Conservation (phyloP, 2,797 vertebrate genomes). For the Lutjanus campechanus region DNA sequence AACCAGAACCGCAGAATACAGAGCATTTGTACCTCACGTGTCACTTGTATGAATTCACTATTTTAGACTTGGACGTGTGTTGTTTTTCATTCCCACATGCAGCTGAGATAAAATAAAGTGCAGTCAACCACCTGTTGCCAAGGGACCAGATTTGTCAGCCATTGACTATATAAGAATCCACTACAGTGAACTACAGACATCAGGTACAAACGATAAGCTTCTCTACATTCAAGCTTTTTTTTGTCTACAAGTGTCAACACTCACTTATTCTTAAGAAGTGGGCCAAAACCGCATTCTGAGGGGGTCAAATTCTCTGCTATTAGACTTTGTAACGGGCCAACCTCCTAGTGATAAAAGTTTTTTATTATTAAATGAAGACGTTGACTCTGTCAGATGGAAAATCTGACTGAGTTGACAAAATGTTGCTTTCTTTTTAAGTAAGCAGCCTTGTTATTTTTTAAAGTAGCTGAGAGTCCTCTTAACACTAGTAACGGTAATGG, state of each 20-base stretch:
- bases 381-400: no score
- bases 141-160: neutral
- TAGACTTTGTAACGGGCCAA: no score
- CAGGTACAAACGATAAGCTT: neutral
- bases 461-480: no score
- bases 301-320: no score
- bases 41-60: neutral
- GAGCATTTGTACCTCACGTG: neutral
- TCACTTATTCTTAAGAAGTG: no score
- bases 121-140: constrained; percentile 12
- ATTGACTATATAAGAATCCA: neutral
- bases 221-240: neutral
- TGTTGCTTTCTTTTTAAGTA: no score
- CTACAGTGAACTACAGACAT: neutral
- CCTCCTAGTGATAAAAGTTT: no score
- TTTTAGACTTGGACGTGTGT: neutral
- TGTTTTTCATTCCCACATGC: constrained; percentile 4
- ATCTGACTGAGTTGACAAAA: no score
- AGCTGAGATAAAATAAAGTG: constrained; percentile 4
- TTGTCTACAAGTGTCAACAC: neutral
- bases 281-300: no score
- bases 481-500: no score
- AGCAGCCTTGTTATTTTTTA: no score
- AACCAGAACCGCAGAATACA: neutral
- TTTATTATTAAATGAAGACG: no score